phyloP scores from a whole-genome alignment of 1,140 invertebrate genomes.

The Heliconius himera region DNA sequence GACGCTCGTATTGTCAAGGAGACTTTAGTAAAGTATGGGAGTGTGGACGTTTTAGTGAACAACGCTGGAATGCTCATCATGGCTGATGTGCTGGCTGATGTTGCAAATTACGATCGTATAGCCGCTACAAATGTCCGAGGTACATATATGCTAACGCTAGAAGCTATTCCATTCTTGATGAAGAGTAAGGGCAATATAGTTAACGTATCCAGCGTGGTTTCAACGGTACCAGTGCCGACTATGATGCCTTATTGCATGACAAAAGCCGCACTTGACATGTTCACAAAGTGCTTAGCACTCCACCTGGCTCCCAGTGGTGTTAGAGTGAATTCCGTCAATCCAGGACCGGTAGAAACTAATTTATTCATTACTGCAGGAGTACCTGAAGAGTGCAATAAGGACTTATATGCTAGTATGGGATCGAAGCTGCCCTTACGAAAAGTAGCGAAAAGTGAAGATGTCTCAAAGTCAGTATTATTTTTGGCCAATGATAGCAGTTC shows the following conservation, averaged over 20 bases:
- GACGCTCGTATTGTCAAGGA: constrained; percentile 83
- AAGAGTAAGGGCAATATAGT: constrained; percentile 88
- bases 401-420: constrained; percentile 46
- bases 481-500: constrained; percentile 61
- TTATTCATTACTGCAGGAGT: constrained; percentile 83
- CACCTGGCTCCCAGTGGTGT: constrained; percentile 86
- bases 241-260: constrained; percentile 89
- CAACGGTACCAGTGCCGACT: constrained; percentile 83
- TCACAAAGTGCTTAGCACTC: constrained; percentile 87
- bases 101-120: constrained; percentile 87
- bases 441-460: constrained; percentile 50
- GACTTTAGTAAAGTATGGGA: constrained; percentile 83
- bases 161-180: constrained; percentile 87
- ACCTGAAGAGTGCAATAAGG: constrained; percentile 45
- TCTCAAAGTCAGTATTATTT: constrained; percentile 59
- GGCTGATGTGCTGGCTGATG: constrained; percentile 82
- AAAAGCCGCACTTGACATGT: constrained; percentile 91
- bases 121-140: constrained; percentile 89
- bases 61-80: constrained; percentile 86
- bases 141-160: constrained; percentile 87
- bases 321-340: constrained; percentile 90
- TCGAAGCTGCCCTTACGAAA: constrained; percentile 51
- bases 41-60: constrained; percentile 87
- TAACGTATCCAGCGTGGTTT: constrained; percentile 90
- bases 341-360: constrained; percentile 87